Evolutionary conservation across 2,888 invertebrate genomes (phyloP), one percentile per base, ranked within the genome.

Genomic region (Tetranychus piercei): DNA sequence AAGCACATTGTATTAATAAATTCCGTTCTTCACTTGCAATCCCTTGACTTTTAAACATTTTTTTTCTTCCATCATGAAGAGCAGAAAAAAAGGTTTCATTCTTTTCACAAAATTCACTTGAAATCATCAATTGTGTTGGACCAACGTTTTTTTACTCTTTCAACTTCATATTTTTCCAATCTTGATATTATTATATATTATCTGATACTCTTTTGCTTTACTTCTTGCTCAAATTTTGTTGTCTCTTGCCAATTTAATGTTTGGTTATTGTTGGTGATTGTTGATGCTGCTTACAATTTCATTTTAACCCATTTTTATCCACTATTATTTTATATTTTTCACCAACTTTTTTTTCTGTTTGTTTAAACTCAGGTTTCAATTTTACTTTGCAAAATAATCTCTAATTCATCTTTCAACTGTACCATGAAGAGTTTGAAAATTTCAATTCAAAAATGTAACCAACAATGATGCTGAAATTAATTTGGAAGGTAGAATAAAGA

Each of bases 231-330:
- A 11, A 18, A n/a, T 18, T 22, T 67, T 22, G 18, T n/a, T 71
- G 11, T 71, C 43, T 71, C 71, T 71, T 23, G 18, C 71, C 23
- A 67, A 67, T 67, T 22, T 67, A 67, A 22, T 67, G 67, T 67
- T 22, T 67, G 22, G 9, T 22, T n/a, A 22, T 22, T 67, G 67
- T 18, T 71, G 71, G 11, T 69, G 34, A 69, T 23, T 34, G 69
- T 23, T 69, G 69, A 22, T 69, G 9, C n/a, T 69, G 9, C n/a
- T 69, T 6, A 6, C 15, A n/a, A 69, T 34, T 69, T 23, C 34
- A 23, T 69, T 69, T 69, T n/a, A 23, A 11, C n/a, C n/a, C 69
- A 22, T 69, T 23, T 34, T 20, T n/a, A 23, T n/a, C n/a, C 15
- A 8, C 69, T 69, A 22, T 69, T 34, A 22, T 34, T 69, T 69